Base-by-base conservation (phyloP, 2,888 invertebrate genomes). In the Trachelus tabidus region DNA sequence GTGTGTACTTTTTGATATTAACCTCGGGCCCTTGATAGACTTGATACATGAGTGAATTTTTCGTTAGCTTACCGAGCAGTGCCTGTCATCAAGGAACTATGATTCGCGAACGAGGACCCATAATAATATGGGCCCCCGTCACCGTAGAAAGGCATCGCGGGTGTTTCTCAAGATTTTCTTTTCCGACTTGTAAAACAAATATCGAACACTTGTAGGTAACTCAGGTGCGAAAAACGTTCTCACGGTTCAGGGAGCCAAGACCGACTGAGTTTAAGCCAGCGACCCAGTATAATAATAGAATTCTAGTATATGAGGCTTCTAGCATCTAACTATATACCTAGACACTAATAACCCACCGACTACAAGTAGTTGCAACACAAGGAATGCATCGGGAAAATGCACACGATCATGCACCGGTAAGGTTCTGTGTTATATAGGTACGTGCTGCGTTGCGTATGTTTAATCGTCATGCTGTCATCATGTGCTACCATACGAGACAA, bases 261-360 rank as follows among this genome's bases (percentile, higher is more conserved):
- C 88, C 89, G 89, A 91, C 91, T 91, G 91, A 89, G 89, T 89
- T 87, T 89, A 89, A 90, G 89, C 89, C 90, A 90, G 90, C 90
- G 90, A 89, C 87, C 87, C 86, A 84, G 87, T 84, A 86, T 90
- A 90, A 90, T 90, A 90, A 90, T 90, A 90, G 90, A 90, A 89
- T 88, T 87, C 89, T 89, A 88, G 90, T 89, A 87, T 90, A 90
- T 87, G 87, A 88, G 85, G 85, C 85, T 88, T 89, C 87, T 89
- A 90, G 87, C 86, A 81, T 85, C 87, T 87, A 88, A 89, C 88
- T 89, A 86, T 89, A 89, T 80, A 81, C 86, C 86, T 84, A 85
- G 85, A 86, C 81, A 74, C 86, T 85, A 86, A 87, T 86, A 82
- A 87, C 81, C 84, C 85, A 83, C 84, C 84, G 82, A 84, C 81